phyloP scores from a whole-genome alignment of 2,113 vertebrate genomes.

The Salminus brasiliensis region DNA sequence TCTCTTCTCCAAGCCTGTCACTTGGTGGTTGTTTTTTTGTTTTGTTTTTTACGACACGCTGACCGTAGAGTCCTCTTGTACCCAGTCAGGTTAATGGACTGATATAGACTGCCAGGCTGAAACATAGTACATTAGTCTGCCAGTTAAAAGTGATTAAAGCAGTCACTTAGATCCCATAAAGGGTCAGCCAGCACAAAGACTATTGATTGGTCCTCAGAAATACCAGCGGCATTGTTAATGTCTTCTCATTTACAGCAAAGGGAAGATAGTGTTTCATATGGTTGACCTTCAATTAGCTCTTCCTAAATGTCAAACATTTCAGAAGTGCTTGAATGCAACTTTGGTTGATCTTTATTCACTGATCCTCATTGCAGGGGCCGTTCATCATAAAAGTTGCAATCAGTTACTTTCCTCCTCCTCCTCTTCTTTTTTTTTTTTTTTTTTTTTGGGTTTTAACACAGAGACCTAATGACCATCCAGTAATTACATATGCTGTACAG shows the following conservation, averaged over 20 bases:
- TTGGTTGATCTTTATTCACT: slow-evolving; percentile 26
- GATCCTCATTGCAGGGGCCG: slow-evolving; percentile 5
- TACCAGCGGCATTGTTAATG: slow-evolving; percentile 41
- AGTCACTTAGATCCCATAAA: slow-evolving; percentile 11
- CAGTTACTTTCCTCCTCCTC: background rate
- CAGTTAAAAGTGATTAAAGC: slow-evolving; percentile 16
- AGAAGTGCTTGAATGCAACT: slow-evolving; percentile 22
- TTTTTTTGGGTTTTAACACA: too few relatives aligned
- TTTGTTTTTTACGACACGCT: too few relatives aligned
- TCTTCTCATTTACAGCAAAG: slow-evolving; percentile 34
- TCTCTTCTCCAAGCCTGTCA: background rate
- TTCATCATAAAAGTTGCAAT: slow-evolving; percentile 1
- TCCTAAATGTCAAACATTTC: slow-evolving; percentile 45
- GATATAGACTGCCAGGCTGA: background rate
- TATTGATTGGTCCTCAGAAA: slow-evolving; percentile 43
- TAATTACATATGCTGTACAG: too few relatives aligned
- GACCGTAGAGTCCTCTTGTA: background rate
- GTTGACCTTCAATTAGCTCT: slow-evolving; percentile 46
- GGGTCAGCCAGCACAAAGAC: slow-evolving; percentile 7
- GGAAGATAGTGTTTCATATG: slow-evolving; percentile 20
- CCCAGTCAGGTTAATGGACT: slow-evolving; percentile 12
- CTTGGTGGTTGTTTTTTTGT: background rate
- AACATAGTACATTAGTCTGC: background rate
- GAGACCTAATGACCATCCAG: too few relatives aligned
- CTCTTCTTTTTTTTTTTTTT: background rate